A percentile compares a stretch with the other conserved stretches of the same genome.
phyloP scores from a whole-genome alignment of 2,113 vertebrate species.

The Ictalurus punctatus region DNA sequence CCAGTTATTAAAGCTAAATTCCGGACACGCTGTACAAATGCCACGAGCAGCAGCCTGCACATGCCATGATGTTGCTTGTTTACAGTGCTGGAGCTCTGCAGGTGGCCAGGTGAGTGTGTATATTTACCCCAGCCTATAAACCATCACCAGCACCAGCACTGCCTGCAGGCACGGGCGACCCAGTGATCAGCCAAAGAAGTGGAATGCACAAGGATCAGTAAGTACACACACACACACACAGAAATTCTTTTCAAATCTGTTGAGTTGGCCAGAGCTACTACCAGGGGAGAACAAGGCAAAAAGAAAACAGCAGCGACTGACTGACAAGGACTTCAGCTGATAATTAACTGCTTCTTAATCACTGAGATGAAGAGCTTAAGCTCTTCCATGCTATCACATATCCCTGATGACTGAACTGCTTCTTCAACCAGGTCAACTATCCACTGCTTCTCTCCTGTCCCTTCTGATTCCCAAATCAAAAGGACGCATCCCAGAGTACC shows the following conservation, averaged over 20 bases:
- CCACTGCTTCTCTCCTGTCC: not conserved
- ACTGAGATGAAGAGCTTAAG: constrained; percentile 24
- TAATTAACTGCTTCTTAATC: constrained; percentile 56
- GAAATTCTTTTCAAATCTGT: not conserved
- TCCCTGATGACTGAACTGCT: constrained; percentile 5
- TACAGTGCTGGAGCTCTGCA: constrained; percentile 31
- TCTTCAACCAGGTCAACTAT: not conserved
- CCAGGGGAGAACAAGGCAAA: not conserved
- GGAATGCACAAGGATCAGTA: constrained; percentile 7
- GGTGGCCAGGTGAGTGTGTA: constrained; percentile 37
- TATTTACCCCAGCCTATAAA: constrained; percentile 36
- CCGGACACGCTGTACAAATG: constrained; percentile 1
- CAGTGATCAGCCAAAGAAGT: constrained; percentile 24
- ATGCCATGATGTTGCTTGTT: constrained; percentile 3
- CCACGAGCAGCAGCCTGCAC: constrained; percentile 35
- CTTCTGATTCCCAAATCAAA: not conserved
- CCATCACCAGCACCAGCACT: constrained; percentile 21
- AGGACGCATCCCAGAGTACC: not conserved
- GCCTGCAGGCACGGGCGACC: constrained; percentile 34
- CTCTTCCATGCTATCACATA: constrained; percentile 14
- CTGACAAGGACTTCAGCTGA: constrained; percentile 20
- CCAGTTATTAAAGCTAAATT: constrained; percentile 33
- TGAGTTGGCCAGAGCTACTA: not conserved
- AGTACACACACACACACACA: not conserved
- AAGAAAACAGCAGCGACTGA: constrained; percentile 6